These are phyloP conservation scores for Serripes groenlandicus DNA, from an alignment of 2,888 invertebrate genomes.

Conservation along the genomic window DNA sequence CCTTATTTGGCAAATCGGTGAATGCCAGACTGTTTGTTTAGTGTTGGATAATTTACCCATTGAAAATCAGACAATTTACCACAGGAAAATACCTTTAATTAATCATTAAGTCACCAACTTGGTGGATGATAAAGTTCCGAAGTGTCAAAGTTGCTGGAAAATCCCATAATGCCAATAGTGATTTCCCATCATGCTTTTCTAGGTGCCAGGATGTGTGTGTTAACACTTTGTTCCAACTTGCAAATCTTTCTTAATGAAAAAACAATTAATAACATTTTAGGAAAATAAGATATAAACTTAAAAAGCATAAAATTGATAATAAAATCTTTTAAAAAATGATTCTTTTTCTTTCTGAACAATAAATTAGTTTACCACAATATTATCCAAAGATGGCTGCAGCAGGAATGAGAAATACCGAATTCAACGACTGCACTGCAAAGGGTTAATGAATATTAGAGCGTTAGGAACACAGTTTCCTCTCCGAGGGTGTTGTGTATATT, in stretches of 20 bases:
- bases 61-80: conserved; percentile 13
- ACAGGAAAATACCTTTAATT: conserved; percentile 14
- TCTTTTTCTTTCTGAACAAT: no score
- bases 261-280: neutral
- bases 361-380: no score
- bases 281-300: no score
- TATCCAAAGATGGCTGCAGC: no score
- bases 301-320: no score
- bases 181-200: conserved; percentile 22
- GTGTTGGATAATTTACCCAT: neutral
- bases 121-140: conserved; percentile 20
- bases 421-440: neutral
- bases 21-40: conserved; percentile 1
- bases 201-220: neutral
- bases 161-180: conserved; percentile 23
- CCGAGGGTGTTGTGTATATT: conserved; percentile 28
- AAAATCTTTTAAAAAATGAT: no score
- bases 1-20: neutral
- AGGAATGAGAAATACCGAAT: no score
- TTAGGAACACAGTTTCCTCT: conserved; percentile 10
- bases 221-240: no score
- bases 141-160: conserved; percentile 24
- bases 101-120: conserved; percentile 21
- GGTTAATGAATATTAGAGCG: conserved; percentile 14
- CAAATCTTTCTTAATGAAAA: no score